Evolutionary conservation across 1,140 invertebrate species (phyloP).

Genomic region (Tachypleus tridentatus): DNA sequence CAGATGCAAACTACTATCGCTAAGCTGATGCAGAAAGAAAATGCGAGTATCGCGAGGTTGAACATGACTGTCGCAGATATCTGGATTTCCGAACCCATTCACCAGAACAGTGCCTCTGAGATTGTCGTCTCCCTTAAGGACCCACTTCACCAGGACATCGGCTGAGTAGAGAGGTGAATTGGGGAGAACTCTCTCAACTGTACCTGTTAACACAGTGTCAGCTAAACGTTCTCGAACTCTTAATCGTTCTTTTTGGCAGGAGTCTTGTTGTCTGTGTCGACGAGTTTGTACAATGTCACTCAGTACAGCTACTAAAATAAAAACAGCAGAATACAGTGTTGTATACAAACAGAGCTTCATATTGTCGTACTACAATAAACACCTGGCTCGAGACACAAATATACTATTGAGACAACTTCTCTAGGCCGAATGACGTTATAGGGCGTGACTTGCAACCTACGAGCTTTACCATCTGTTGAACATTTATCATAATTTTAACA

Average conservation of each 20-base stretch:
- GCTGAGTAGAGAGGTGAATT: conserved; percentile 9
- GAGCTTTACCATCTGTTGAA: too few relatives aligned
- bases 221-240: conserved; percentile 12
- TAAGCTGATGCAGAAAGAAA: conserved; percentile 19
- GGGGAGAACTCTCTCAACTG: conserved; percentile 10
- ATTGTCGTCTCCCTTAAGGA: conserved; percentile 15
- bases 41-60: conserved; percentile 18
- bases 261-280: conserved; percentile 6
- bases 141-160: conserved; percentile 19
- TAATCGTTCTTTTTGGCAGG: conserved; percentile 14
- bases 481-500: too few relatives aligned
- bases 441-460: too few relatives aligned
- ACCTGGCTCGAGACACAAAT: too few relatives aligned
- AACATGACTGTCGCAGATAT: conserved; percentile 16
- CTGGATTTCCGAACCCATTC: conserved; percentile 19
- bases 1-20: conserved; percentile 17
- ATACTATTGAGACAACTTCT: too few relatives aligned
- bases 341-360: too few relatives aligned
- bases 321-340: too few relatives aligned
- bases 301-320: not conserved
- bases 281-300: not conserved
- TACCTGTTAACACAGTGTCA: conserved; percentile 16
- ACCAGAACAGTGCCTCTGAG: conserved; percentile 14
- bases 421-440: too few relatives aligned
- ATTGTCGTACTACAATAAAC: too few relatives aligned